Evolutionary conservation across 2,888 invertebrate genomes (phyloP).

Genomic region (Calliopum simillimum): DNA sequence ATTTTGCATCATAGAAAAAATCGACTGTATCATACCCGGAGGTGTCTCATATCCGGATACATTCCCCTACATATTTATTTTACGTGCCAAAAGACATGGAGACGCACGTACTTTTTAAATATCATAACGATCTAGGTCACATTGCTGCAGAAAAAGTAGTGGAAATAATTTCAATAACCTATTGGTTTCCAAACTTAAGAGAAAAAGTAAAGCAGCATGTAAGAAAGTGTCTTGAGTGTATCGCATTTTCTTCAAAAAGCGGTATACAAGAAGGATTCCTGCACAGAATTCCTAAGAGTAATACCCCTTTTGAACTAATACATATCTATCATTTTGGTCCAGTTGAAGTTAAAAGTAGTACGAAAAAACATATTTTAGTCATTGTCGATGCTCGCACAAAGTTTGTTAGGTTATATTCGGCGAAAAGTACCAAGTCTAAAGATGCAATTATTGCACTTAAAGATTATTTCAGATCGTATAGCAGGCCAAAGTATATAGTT

Average conservation of each 20-base stretch:
- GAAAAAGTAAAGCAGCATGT: conserved; percentile 22
- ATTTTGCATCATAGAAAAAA: no score
- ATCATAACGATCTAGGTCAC: no score
- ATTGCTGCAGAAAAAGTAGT: no score
- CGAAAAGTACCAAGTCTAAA: conserved; percentile 33
- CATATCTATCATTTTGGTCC: conserved; percentile 39
- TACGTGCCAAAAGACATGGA: no score
- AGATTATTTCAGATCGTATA: conserved; percentile 45
- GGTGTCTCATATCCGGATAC: no score
- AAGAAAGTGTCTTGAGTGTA: conserved; percentile 38
- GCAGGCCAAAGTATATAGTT: conserved; percentile 41
- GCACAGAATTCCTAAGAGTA: conserved; percentile 36
- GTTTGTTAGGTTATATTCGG: conserved; percentile 39
- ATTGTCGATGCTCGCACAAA: conserved; percentile 39
- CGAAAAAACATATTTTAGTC: conserved; percentile 35
- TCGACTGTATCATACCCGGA: no score
- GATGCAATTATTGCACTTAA: conserved; percentile 41
- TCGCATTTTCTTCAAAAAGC: conserved; percentile 32
- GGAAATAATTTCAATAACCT: not conserved
- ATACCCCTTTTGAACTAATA: conserved; percentile 30
- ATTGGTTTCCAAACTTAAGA: conserved; percentile 33
- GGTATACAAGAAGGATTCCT: conserved; percentile 36
- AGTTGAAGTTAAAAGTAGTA: not conserved
- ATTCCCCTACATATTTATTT: no score
- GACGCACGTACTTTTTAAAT: no score